Percentiles rank a stretch among this genome's conserved stretches.
Evolutionary conservation across 1,140 invertebrate species (phyloP).

Genomic region (Drosophila willistoni): DNA sequence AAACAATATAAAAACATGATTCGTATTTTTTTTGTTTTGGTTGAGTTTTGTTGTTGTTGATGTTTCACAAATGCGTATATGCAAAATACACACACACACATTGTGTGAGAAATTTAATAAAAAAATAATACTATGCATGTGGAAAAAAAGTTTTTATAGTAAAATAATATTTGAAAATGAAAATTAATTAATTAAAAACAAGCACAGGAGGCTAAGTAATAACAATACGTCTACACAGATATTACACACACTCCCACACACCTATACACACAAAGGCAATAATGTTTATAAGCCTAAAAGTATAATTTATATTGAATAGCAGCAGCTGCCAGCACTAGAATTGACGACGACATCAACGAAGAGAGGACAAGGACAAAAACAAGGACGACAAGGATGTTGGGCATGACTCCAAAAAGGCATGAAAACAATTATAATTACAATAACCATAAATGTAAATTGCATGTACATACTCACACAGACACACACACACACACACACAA

Average conservation of each 20-base stretch:
- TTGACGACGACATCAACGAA: not conserved
- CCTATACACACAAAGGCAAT: not conserved
- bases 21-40: not conserved
- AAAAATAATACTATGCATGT: not conserved
- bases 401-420: constrained; percentile 18
- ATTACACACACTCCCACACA: not conserved
- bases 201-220: constrained; percentile 12
- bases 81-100: not conserved
- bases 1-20: constrained; percentile 1
- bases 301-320: constrained; percentile 41
- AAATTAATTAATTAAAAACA: constrained; percentile 18
- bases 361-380: not conserved
- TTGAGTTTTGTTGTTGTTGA: not conserved
- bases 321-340: constrained; percentile 14
- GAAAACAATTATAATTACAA: constrained; percentile 23
- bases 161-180: constrained; percentile 18
- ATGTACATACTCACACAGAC: constrained; percentile 3
- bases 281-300: constrained; percentile 24
- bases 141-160: constrained; percentile 3
- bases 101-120: constrained; percentile 11
- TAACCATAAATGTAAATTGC: constrained; percentile 40
- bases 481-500: constrained; percentile 25
- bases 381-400: not conserved
- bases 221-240: constrained; percentile 7
- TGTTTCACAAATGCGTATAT: constrained; percentile 1